These are phyloP conservation scores for Sogatella furcifera DNA, from an alignment of 1,140 invertebrate species.

Conservation along the genomic window DNA sequence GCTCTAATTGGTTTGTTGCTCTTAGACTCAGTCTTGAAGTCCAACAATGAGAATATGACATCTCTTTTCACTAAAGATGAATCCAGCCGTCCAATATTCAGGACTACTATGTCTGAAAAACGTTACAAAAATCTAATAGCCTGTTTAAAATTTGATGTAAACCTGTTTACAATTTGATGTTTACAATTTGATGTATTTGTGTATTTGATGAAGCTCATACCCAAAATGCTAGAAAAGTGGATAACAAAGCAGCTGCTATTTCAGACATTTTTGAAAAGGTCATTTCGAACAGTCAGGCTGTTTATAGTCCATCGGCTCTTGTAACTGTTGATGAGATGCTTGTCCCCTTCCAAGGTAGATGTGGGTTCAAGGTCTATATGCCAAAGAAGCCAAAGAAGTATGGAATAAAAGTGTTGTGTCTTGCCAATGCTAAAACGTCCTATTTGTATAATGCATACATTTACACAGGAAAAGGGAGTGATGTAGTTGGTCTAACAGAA, in stretches of 20 bases:
- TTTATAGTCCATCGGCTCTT: background rate
- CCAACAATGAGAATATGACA: slow-evolving; percentile 1
- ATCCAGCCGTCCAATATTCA: slow-evolving; percentile 1
- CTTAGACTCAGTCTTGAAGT: background rate
- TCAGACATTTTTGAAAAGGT: slow-evolving; percentile 3
- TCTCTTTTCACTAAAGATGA: background rate
- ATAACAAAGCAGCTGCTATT: background rate
- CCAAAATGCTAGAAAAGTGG: background rate
- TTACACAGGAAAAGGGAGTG: slow-evolving; percentile 8
- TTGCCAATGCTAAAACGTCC: slow-evolving; percentile 3
- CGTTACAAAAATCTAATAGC: background rate
- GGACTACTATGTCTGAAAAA: slow-evolving; percentile 1
- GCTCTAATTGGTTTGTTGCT: slow-evolving; percentile 6
- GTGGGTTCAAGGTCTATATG: slow-evolving; percentile 24
- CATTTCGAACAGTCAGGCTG: background rate
- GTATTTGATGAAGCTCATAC: background rate
- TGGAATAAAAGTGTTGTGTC: slow-evolving; percentile 11
- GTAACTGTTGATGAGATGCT: slow-evolving; percentile 31
- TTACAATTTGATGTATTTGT: too few species aligned
- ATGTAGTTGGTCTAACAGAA: slow-evolving; percentile 11
- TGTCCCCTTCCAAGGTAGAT: slow-evolving; percentile 29
- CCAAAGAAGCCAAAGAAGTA: slow-evolving; percentile 10
- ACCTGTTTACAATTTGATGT: too few species aligned
- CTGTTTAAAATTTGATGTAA: background rate
- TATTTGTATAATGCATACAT: slow-evolving; percentile 11